Conservation (phyloP, 2,888 invertebrate genomes). For the Melinopterus prodromus region DNA sequence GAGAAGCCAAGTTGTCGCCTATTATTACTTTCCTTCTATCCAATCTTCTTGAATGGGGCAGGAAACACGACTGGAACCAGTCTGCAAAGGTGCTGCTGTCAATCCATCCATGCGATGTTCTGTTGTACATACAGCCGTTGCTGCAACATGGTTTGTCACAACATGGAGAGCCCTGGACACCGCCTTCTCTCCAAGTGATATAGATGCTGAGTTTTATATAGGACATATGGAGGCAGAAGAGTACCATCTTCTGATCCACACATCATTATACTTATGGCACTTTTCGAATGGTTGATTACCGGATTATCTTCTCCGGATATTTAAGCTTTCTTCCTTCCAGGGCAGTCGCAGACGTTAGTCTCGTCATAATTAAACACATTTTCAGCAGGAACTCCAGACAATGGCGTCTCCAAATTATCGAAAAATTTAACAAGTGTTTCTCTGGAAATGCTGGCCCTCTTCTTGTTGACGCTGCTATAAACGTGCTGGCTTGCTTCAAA, state of each 20-base stretch:
- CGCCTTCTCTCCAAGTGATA: conserved; percentile 33
- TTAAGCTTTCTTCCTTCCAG: no score
- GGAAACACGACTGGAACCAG: conserved; percentile 11
- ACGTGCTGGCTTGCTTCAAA: neutral
- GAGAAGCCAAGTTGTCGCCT: no score
- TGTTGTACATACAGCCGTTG: neutral
- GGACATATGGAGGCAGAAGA: conserved; percentile 55
- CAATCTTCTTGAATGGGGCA: no score
- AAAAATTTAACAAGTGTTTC: no score
- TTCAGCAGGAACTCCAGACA: conserved; percentile 38
- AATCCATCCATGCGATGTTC: conserved; percentile 12
- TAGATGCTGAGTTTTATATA: conserved; percentile 52
- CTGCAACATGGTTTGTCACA: conserved; percentile 32
- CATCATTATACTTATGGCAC: conserved; percentile 55
- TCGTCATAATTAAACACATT: conserved; percentile 53
- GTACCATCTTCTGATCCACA: conserved; percentile 53
- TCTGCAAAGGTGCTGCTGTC: neutral
- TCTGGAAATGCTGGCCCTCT: no score
- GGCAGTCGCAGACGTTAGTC: conserved; percentile 51
- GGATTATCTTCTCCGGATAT: conserved; percentile 46
- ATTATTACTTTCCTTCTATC: no score
- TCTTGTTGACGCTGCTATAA: conserved; percentile 34
- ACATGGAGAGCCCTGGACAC: conserved; percentile 31
- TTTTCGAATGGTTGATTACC: conserved; percentile 44
- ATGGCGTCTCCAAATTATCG: conserved; percentile 35